Conservation (phyloP, 2,888 invertebrate genomes). For the Coleophora flavipennella region DNA sequence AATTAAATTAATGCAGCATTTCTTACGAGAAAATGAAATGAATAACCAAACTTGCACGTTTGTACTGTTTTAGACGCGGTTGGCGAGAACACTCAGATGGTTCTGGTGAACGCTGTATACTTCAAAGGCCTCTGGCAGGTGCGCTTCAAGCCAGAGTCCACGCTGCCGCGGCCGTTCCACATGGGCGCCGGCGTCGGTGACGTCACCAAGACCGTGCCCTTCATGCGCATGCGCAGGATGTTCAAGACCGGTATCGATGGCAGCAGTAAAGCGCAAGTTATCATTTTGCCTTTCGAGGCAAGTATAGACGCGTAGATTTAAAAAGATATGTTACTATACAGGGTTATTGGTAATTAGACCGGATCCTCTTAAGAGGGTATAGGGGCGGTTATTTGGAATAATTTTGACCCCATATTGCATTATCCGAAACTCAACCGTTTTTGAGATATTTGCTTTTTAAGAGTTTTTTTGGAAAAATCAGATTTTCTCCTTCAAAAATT, state of each 20-base stretch:
- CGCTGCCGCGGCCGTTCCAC: slow-evolving; percentile 68
- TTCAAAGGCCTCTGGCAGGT: slow-evolving; percentile 82
- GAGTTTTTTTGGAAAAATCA: too few species aligned
- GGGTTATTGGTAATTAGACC: too few species aligned
- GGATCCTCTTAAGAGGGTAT: too few species aligned
- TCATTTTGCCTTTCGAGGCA: slow-evolving; percentile 78
- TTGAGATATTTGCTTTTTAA: too few species aligned
- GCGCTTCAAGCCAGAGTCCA: slow-evolving; percentile 73
- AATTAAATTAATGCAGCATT: too few species aligned
- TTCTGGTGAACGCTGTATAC: slow-evolving; percentile 79
- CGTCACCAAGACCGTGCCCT: slow-evolving; percentile 51
- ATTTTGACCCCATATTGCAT: too few species aligned
- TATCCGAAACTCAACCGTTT: too few species aligned
- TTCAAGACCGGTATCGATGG: slow-evolving; percentile 69
- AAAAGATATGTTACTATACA: too few species aligned
- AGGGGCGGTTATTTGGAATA: too few species aligned
- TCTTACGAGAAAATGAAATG: too few species aligned
- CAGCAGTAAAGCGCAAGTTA: slow-evolving; percentile 69
- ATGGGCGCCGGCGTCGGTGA: slow-evolving; percentile 15
- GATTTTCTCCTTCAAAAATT: too few species aligned
- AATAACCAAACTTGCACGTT: background rate
- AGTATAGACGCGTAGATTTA: too few species aligned
- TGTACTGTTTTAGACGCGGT: slow-evolving; percentile 55
- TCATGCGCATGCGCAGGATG: slow-evolving; percentile 74
- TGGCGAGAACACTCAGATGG: slow-evolving; percentile 67